phyloP scores from a whole-genome alignment of 2,888 invertebrate genomes.

The Rhingia rostrata region DNA sequence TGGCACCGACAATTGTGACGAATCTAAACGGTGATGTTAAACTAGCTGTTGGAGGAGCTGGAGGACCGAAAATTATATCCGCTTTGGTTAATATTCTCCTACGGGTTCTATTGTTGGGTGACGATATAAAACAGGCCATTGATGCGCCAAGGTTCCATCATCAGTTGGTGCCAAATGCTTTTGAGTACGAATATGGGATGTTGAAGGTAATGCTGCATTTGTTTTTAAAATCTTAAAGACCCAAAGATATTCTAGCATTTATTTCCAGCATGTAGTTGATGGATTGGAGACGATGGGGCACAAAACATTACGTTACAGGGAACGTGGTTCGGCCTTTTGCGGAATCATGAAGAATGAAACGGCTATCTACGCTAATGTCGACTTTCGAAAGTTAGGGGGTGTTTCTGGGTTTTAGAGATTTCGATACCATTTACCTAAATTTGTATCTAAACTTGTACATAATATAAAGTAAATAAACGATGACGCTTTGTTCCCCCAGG shows the following conservation, averaged over 20 bases:
- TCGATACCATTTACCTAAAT: neutral
- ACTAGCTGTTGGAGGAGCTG: constrained; percentile 92
- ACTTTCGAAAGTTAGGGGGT: constrained; percentile 92
- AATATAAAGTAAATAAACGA: too few relatives aligned
- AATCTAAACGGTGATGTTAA: constrained; percentile 86
- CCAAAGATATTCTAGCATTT: neutral
- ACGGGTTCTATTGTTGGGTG: constrained; percentile 87
- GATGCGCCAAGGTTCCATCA: constrained; percentile 92
- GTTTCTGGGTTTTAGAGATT: constrained; percentile 86
- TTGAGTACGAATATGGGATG: constrained; percentile 88
- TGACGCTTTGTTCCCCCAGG: too few relatives aligned
- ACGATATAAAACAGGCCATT: constrained; percentile 88
- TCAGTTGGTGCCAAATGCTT: constrained; percentile 90
- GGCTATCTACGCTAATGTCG: constrained; percentile 90
- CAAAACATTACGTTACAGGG: constrained; percentile 85
- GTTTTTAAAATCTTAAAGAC: neutral
- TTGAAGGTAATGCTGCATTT: constrained; percentile 73
- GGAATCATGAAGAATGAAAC: constrained; percentile 86
- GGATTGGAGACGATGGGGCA: constrained; percentile 88
- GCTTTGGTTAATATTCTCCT: constrained; percentile 87
- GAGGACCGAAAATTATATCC: constrained; percentile 95
- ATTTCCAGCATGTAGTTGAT: constrained; percentile 85
- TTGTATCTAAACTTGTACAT: too few relatives aligned
- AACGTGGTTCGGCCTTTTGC: constrained; percentile 89
- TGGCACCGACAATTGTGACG: constrained; percentile 92